Base-by-base conservation (phyloP, 2,888 invertebrate genomes). In the Operophtera brumata region DNA sequence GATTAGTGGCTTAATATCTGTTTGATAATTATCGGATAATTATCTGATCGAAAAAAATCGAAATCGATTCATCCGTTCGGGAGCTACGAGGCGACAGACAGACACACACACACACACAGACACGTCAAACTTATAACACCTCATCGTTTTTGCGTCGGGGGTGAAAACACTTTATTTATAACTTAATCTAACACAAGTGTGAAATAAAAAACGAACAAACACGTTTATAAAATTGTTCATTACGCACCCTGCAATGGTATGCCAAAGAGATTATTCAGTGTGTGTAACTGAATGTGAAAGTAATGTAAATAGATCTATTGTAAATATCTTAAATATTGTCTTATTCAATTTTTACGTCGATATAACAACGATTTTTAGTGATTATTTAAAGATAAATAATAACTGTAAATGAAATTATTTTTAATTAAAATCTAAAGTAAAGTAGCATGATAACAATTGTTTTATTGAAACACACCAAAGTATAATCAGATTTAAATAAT, bases 221-320 rank as follows among this genome's bases (percentile, higher is more conserved):
- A n/a, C n/a, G n/a, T n/a, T 20, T 20, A 20, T 20, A 20, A 20
- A 20, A 20, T 20, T 20, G 4, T 11, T 6, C 34, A 60, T 67
- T 70, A 67, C 69, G 66, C 70, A 77, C 74, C 71, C 74, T 73
- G 71, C 69, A 71, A 78, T 74, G 67, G 65, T 73, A 80, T 78
- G 77, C 85, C 84, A 86, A 85, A 85, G 85, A 84, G 75, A 77
- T 78, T 76, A 74, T 75, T 75, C 73, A 76, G 78, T 71, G 77
- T 79, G 78, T 81, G 73, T 79, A 69, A 70, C 67, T 66, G 61
- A 55, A 54, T 44, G 34, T 34, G 28, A 28, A 28, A 30, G 7
- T 20, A 42, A 52, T 64, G 54, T 67, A 61, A 44, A 54, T 49
- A 36, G 25, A 46, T 41, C 54, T 51, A 59, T 58, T 65, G 59